A percentile compares a stretch with the other conserved stretches of the same genome.
phyloP scores from a whole-genome alignment of 1,140 invertebrate species.

The Diachasma alloeum region DNA sequence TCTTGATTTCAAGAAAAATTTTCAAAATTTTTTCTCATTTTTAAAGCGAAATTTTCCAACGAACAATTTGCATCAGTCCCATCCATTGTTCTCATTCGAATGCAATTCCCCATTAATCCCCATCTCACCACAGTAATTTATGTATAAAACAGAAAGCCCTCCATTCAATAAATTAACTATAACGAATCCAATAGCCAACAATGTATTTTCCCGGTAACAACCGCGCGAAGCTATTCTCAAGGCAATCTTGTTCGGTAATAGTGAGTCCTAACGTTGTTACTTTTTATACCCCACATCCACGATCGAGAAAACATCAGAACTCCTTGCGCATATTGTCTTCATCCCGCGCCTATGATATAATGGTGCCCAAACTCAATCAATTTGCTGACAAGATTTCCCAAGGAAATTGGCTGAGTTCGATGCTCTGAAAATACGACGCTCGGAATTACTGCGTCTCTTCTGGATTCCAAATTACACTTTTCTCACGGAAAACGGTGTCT shows the following conservation, averaged over 20 bases:
- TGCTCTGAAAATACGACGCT: neutral
- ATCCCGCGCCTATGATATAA: constrained; percentile 30
- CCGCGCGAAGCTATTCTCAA: constrained; percentile 37
- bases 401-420: constrained; percentile 23
- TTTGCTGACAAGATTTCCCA: constrained; percentile 24
- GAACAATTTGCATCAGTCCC: no score
- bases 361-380: constrained; percentile 35
- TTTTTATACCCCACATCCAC: constrained; percentile 27
- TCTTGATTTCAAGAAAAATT: no score
- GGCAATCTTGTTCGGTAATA: constrained; percentile 39
- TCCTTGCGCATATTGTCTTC: constrained; percentile 1
- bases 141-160: neutral
- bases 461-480: no score
- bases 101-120: neutral
- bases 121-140: neutral
- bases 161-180: constrained; percentile 27
- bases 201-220: constrained; percentile 25
- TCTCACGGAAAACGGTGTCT: no score
- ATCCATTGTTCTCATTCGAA: no score
- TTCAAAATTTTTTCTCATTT: no score
- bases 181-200: constrained; percentile 26
- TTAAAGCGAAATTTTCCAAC: no score
- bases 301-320: constrained; percentile 9
- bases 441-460: neutral
- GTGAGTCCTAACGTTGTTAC: constrained; percentile 37